phyloP scores from a whole-genome alignment of 2,113 vertebrate species.

The Oenanthe melanoleuca region DNA sequence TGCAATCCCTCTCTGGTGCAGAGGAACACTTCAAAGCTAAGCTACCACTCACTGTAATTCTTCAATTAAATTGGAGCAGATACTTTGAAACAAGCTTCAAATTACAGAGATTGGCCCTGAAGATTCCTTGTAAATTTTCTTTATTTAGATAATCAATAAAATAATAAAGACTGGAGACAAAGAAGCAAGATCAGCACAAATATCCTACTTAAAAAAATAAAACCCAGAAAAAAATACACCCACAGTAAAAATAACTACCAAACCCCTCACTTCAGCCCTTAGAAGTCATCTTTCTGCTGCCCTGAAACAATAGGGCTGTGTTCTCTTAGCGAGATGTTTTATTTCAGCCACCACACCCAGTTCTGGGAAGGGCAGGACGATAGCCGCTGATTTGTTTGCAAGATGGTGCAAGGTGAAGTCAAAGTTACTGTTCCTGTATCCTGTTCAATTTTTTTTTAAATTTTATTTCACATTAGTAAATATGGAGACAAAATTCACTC shows the following conservation, averaged over 20 bases:
- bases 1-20: not conserved
- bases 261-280: not conserved
- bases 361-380: slow-evolving; percentile 38
- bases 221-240: not conserved
- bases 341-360: slow-evolving; percentile 56
- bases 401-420: slow-evolving; percentile 50
- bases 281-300: not conserved
- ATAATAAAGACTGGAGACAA: not conserved
- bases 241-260: not conserved
- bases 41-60: not conserved
- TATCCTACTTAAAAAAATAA: not conserved
- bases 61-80: not conserved
- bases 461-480: not conserved
- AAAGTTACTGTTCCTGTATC: slow-evolving; percentile 16
- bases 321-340: slow-evolving; percentile 23
- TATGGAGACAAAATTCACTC: not conserved
- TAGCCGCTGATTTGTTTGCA: slow-evolving; percentile 21
- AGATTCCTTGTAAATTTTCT: not conserved
- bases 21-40: not conserved
- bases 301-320: slow-evolving; percentile 30
- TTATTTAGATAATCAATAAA: slow-evolving; percentile 8
- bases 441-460: not conserved
- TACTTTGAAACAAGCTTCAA: not conserved
- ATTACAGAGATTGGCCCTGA: not conserved
- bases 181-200: not conserved